A percentile compares a stretch with the other conserved stretches of the same genome.
Conservation (phyloP, 1,140 invertebrate genomes). For the Leptoteleia sp. region DNA sequence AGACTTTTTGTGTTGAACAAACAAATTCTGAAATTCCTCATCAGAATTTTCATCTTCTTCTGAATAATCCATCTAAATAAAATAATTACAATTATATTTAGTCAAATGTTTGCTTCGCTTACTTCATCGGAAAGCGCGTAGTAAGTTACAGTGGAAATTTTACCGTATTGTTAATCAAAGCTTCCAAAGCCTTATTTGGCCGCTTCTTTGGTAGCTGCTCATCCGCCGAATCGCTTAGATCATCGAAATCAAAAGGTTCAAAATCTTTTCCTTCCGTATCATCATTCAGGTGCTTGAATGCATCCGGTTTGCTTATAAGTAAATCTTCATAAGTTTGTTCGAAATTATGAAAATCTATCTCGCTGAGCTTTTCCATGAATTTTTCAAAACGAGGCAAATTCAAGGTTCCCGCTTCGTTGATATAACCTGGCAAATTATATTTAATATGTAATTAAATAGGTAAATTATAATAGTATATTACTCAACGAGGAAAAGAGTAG, state of each 20-base stretch:
- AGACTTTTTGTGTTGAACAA: slow-evolving; percentile 91
- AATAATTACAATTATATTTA: slow-evolving; percentile 13
- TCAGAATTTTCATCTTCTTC: slow-evolving; percentile 80
- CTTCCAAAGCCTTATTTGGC: slow-evolving; percentile 82
- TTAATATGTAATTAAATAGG: too few species aligned
- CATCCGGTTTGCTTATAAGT: too few species aligned
- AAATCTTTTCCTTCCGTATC: slow-evolving; percentile 85
- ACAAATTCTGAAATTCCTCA: slow-evolving; percentile 83
- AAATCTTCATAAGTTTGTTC: slow-evolving; percentile 92
- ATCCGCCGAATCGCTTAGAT: slow-evolving; percentile 52
- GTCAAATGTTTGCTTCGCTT: too few species aligned
- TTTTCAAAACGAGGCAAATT: slow-evolving; percentile 93
- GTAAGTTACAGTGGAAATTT: too few species aligned
- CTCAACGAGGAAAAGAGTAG: too few species aligned
- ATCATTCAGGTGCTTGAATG: slow-evolving; percentile 91
- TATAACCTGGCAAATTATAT: slow-evolving; percentile 86
- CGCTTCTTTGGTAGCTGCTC: slow-evolving; percentile 56
- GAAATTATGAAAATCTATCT: slow-evolving; percentile 92
- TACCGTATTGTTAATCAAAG: slow-evolving; percentile 83
- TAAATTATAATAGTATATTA: too few species aligned
- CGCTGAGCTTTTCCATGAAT: slow-evolving; percentile 89
- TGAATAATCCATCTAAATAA: slow-evolving; percentile 74
- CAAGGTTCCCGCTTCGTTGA: slow-evolving; percentile 94
- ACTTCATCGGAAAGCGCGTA: too few species aligned
- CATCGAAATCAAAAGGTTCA: slow-evolving; percentile 56